phyloP scores from a whole-genome alignment of 35 echinoderm and acorn worm species.

The Ophiothrix spiculata region DNA sequence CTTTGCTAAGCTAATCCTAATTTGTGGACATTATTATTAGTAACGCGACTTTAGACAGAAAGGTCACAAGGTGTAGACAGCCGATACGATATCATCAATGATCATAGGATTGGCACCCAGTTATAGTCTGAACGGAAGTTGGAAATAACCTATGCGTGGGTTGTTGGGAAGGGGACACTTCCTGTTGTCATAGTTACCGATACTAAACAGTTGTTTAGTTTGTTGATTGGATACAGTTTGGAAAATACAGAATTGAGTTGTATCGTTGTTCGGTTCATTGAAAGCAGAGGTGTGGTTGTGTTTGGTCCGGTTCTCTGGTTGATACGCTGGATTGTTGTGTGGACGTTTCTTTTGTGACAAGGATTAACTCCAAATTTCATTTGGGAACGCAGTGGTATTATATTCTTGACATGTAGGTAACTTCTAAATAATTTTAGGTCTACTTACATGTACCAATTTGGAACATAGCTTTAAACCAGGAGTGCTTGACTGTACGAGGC shows the following conservation, averaged over 20 bases:
- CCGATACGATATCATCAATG: neutral
- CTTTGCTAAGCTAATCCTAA: no score
- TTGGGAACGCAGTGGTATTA: no score
- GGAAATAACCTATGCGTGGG: neutral
- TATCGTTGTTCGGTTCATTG: neutral
- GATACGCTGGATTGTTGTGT: neutral
- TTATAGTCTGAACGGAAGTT: neutral
- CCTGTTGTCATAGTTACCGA: neutral
- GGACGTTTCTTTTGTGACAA: no score
- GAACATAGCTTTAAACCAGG: no score
- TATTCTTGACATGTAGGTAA: no score
- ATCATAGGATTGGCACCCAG: neutral
- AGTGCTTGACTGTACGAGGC: no score
- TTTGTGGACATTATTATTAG: neutral
- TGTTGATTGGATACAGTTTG: neutral
- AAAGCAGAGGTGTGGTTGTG: neutral
- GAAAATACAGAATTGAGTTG: neutral
- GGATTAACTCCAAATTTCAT: no score
- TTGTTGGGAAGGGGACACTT: slow-evolving; percentile 14
- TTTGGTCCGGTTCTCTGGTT: no score
- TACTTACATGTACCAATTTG: no score
- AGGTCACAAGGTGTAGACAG: neutral
- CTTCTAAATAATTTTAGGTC: no score
- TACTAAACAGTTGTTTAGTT: neutral
- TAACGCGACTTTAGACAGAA: neutral